Base-by-base conservation (phyloP, 2,888 invertebrate species). In the Aporophyla lueneburgensis region DNA sequence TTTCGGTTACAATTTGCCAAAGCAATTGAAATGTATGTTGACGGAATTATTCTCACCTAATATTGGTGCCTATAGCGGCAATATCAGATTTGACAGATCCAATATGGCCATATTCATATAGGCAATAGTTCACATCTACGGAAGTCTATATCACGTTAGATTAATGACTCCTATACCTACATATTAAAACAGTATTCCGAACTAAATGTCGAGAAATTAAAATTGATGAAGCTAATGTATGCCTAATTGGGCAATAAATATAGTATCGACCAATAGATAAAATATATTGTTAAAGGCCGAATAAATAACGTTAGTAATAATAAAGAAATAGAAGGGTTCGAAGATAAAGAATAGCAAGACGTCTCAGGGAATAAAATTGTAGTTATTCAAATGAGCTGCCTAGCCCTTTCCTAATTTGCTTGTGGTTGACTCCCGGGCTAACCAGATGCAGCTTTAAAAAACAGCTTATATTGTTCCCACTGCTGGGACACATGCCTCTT, bases 191-290 rank as follows among this genome's bases (percentile, higher is more conserved):
- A 68, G 54, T 54, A 24, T 51, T 59, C 43, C 58, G 53, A 83
- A 74, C 56, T 56, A 85, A 53, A 43, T 51, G 6, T 76, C 51
- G 21, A 43, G 61, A 76, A 67, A 81, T 84, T 80, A 71, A 85
- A 85, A 80, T 80, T 19, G 49, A 83, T 83, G 70, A 51, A 63
- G 54, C 73, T 66, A 80, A 87, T 78, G 61, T 33, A 43, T 51
- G 46, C 24, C 68, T 78, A 83, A 74, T 74, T 71, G 66, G 63
- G 43, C 40, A 58, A 81, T 87, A 85, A 87, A 87, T 83, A 81
- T 61, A 53, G 65, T 61, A 81, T 71, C 58, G 76, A 10, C 53
- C 49, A 51, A 73, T 59, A 73, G 56, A 66, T 71, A 77, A 72
- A 67, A 76, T 76, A 72, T 61, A 72, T 46, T 61, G 43, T 71